These are phyloP conservation scores for Shinisaurus crocodilurus DNA, from an alignment of 2,113 vertebrate genomes.

Conservation along the genomic window DNA sequence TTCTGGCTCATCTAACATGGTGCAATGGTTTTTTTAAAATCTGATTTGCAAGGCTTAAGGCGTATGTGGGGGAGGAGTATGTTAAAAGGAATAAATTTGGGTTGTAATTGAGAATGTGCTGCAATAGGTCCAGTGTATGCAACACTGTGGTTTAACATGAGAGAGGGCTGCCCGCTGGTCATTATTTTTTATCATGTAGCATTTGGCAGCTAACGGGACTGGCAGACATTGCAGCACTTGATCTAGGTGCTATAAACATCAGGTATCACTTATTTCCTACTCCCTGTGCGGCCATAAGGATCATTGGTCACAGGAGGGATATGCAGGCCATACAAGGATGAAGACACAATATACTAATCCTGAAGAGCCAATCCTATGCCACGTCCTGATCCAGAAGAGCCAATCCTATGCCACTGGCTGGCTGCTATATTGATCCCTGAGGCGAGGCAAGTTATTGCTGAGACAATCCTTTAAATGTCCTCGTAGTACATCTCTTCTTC, in stretches of 20 bases:
- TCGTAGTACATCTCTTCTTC: too few species aligned
- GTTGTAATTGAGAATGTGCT: slow-evolving; percentile 25
- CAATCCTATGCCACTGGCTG: not conserved
- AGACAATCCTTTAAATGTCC: not conserved
- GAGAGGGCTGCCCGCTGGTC: not conserved
- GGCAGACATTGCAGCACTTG: not conserved
- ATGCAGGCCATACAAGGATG: not conserved
- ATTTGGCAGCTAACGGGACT: not conserved
- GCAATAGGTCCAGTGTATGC: slow-evolving; percentile 14
- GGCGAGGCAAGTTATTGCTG: not conserved
- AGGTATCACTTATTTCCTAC: not conserved
- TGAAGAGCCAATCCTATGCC: not conserved
- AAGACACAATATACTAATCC: not conserved
- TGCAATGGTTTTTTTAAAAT: not conserved
- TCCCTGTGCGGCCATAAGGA: too few species aligned
- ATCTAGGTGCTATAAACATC: not conserved
- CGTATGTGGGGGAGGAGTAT: not conserved
- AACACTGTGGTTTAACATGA: not conserved
- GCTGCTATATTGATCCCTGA: too few species aligned
- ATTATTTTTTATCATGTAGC: not conserved
- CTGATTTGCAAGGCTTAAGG: slow-evolving; percentile 8
- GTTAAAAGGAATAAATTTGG: not conserved
- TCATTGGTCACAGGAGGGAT: too few species aligned
- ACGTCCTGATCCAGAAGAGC: not conserved
- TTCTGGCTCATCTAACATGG: slow-evolving; percentile 27